phyloP scores from a whole-genome alignment of 2,113 vertebrate species.

The Mus spicilegus region DNA sequence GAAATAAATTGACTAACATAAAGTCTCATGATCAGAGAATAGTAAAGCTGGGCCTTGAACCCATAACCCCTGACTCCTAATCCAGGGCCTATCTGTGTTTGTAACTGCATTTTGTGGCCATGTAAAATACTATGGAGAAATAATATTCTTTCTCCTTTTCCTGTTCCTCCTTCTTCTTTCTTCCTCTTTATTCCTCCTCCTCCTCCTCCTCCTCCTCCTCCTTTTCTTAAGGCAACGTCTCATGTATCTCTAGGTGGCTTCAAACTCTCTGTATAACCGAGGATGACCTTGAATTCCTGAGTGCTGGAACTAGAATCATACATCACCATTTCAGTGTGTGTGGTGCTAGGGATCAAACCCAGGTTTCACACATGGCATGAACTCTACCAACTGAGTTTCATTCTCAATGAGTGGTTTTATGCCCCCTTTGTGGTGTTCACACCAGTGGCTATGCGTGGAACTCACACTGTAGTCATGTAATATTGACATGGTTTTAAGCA shows the following conservation, averaged over 20 bases:
- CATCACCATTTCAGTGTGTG: neutral
- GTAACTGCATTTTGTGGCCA: neutral
- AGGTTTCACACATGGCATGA: neutral
- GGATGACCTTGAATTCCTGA: neutral
- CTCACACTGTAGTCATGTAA: neutral
- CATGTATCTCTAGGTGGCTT: neutral
- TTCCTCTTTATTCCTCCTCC: neutral
- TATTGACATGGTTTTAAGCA: slow-evolving; percentile 6
- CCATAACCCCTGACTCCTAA: neutral
- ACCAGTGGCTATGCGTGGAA: neutral
- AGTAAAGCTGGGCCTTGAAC: neutral
- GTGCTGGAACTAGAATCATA: neutral
- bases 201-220: neutral
- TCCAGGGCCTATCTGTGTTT: neutral
- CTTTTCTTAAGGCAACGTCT: neutral
- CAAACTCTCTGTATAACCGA: neutral
- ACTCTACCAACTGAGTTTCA: neutral
- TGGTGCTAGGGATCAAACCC: neutral
- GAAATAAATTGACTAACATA: neutral
- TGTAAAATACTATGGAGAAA: neutral
- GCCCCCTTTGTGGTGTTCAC: neutral
- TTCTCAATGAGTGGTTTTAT: neutral
- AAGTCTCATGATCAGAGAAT: neutral
- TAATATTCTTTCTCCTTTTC: neutral
- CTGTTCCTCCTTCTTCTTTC: no score